phyloP scores from a whole-genome alignment of 2,797 vertebrate species.

The Molossus molossus region DNA sequence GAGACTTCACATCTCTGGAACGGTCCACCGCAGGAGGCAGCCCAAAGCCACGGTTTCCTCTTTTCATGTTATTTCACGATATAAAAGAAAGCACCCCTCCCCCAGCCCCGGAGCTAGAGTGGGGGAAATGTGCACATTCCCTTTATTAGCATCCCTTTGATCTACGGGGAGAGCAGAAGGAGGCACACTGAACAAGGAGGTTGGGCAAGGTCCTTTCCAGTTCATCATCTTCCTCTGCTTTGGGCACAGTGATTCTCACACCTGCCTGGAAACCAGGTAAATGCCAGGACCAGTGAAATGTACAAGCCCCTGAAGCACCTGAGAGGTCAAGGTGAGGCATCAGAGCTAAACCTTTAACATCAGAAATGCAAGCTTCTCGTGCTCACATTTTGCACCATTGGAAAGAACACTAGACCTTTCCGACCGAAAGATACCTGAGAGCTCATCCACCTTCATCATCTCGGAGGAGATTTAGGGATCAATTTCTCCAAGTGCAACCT shows the following conservation, averaged over 20 bases:
- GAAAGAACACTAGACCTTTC: slow-evolving; percentile 40
- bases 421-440: background rate
- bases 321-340: background rate
- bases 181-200: background rate
- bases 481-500: background rate
- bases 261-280: background rate
- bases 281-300: background rate
- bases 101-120: slow-evolving; percentile 1
- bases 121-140: slow-evolving; percentile 16
- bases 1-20: slow-evolving; percentile 73
- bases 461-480: background rate
- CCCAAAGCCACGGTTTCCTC: slow-evolving; percentile 69
- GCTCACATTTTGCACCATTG: background rate
- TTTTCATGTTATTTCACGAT: slow-evolving; percentile 71
- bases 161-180: slow-evolving; percentile 5
- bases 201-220: background rate
- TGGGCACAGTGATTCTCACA: background rate
- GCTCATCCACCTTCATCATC: background rate
- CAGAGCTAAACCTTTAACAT: background rate
- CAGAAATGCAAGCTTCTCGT: background rate
- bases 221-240: background rate
- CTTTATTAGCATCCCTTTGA: slow-evolving; percentile 71
- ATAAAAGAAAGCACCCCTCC: slow-evolving; percentile 75
- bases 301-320: background rate
- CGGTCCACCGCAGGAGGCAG: slow-evolving; percentile 59